Percentiles rank a stretch among this genome's conserved stretches.
Evolutionary conservation across 2,113 vertebrate genomes (phyloP).

Genomic region (Triplophysa tibetana): DNA sequence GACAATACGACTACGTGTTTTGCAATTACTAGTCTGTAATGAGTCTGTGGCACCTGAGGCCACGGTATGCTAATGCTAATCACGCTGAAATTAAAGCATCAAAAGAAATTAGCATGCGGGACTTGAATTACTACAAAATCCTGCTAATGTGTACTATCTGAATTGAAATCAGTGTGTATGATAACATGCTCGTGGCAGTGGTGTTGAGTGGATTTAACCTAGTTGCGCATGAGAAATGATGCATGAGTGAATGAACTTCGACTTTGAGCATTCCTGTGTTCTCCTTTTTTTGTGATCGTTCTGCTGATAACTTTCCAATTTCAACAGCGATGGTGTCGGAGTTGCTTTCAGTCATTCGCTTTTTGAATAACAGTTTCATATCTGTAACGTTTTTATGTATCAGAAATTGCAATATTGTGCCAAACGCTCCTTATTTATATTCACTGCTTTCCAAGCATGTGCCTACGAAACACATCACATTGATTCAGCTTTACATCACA

Average conservation of each 20-base stretch:
- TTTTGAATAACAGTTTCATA: slow-evolving; percentile 1
- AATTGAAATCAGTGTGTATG: slow-evolving; percentile 10
- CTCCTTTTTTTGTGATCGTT: slow-evolving; percentile 13
- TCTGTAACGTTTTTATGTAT: neutral
- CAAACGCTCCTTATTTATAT: neutral
- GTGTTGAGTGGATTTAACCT: neutral
- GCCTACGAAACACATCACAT: neutral
- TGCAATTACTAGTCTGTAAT: slow-evolving; percentile 59
- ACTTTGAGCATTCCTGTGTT: slow-evolving; percentile 1
- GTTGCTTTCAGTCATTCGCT: neutral
- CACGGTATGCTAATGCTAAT: slow-evolving; percentile 31
- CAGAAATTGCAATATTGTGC: neutral
- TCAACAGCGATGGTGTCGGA: neutral
- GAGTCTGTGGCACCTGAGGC: slow-evolving; percentile 59
- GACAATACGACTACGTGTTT: slow-evolving; percentile 57
- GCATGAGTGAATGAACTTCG: neutral
- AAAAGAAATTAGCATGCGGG: slow-evolving; percentile 30
- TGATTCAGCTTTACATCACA: neutral
- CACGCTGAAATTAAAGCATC: slow-evolving; percentile 43
- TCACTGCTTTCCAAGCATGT: neutral
- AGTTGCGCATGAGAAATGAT: neutral
- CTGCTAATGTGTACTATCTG: slow-evolving; percentile 22
- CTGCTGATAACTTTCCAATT: slow-evolving; percentile 27
- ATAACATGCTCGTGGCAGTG: neutral
- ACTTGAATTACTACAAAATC: slow-evolving; percentile 28